phyloP scores from a whole-genome alignment of 2,113 vertebrate genomes.

The Phycodurus eques region DNA sequence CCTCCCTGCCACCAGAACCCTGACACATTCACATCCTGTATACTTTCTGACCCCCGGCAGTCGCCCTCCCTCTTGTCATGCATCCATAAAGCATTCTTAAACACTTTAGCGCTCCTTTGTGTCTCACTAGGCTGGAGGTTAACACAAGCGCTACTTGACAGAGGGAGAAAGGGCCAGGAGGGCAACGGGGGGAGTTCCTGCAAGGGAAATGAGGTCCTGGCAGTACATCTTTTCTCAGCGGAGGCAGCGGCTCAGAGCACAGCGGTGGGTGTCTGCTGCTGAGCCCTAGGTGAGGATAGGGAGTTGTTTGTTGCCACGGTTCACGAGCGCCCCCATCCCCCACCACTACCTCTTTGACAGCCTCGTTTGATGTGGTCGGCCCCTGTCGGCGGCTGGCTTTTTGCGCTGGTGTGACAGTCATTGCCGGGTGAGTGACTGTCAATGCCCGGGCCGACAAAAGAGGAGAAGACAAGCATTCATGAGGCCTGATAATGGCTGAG shows the following conservation, averaged over 20 bases:
- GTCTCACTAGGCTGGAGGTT: conserved; percentile 64
- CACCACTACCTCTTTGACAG: conserved; percentile 42
- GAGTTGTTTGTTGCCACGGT: conserved; percentile 76
- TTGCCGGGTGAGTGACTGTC: conserved; percentile 78
- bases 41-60: conserved; percentile 60
- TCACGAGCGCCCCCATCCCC: conserved; percentile 57
- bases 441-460: conserved; percentile 74
- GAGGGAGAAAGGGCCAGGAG: conserved; percentile 15
- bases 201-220: conserved; percentile 63
- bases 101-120: conserved; percentile 67
- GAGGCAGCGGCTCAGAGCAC: conserved; percentile 58
- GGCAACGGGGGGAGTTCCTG: conserved; percentile 6
- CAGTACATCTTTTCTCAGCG: conserved; percentile 73
- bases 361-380: conserved; percentile 75
- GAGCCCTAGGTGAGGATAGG: conserved; percentile 74
- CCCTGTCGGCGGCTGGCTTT: conserved; percentile 73
- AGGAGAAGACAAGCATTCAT: conserved; percentile 76
- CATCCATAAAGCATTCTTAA: conserved; percentile 69
- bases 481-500: conserved; percentile 71
- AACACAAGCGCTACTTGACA: conserved; percentile 69
- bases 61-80: conserved; percentile 56
- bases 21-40: conserved; percentile 43
- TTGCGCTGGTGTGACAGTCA: conserved; percentile 78
- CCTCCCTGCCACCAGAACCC: too few relatives aligned
- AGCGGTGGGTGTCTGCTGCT: conserved; percentile 68